Evolutionary conservation across 1,140 invertebrate species (phyloP), one percentile per base, ranked within the genome.

Genomic region (Agrilus planipennis): DNA sequence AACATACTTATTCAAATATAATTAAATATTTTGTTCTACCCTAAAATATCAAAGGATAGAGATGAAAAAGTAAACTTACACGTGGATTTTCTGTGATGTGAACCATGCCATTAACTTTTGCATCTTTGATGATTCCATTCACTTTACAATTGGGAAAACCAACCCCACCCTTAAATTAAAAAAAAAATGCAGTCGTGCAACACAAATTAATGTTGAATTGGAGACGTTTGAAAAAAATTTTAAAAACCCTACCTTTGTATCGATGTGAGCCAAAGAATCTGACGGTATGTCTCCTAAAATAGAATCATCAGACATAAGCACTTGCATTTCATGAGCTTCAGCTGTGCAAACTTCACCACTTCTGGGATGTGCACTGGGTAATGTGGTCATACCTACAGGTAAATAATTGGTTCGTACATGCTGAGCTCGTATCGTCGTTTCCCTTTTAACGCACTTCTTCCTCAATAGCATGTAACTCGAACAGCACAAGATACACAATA

Each of bases 41-140:
- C 18, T 18, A 18, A 34, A 4, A 36, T 4, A 27, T 38, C 5
- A 6, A 23, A 4, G n/a, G 10, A 11, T 14, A 10, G 25, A 37
- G 12, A 14, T 15, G 6, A 25, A 17, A 4, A 20, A 18, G 35
- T 9, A 11, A 6, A 40, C 27, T 52, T 60, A 75, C 71, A 63
- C 71, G 65, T 32, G 69, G 67, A 60, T 71, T 72, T 57, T 72
- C 68, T 27, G 64, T 70, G 28, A 71, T 70, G 40, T 63, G 58
- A 34, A 69, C 54, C 52, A 64, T 58, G 31, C 64, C 64, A 47
- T 71, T 68, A 16, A 59, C 48, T 39, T 61, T 51, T 2, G 44
- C 40, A 39, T 44, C 10, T 41, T 58, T 58, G 9, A 41, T 28
- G 2, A 35, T 39, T 27, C 54, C 55, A 31, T 58, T 60, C 20